These are phyloP conservation scores for Gibbula magus DNA, from an alignment of 2,888 invertebrate genomes.

Conservation along the genomic window DNA sequence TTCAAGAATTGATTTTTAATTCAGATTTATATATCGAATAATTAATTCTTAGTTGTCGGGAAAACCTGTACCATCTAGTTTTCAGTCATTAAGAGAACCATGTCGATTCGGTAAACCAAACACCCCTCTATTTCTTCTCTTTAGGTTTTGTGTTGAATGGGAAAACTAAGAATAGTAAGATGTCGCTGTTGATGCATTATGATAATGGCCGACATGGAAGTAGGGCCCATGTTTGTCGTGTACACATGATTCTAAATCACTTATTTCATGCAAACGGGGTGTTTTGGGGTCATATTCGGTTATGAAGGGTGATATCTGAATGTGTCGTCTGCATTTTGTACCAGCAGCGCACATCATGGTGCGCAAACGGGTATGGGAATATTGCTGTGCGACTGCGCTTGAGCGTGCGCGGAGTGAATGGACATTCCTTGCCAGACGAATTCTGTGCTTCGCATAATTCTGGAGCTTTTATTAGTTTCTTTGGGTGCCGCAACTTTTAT, in stretches of 20 bases:
- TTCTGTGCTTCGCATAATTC: no score
- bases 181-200: neutral
- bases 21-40: no score
- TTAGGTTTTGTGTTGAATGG: no score
- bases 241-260: neutral
- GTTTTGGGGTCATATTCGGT: neutral
- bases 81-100: no score
- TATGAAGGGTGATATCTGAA: neutral
- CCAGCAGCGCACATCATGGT: slow-evolving; percentile 49
- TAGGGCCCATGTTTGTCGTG: neutral
- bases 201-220: slow-evolving; percentile 8
- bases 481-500: no score
- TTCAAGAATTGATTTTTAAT: no score
- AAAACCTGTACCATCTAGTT: no score
- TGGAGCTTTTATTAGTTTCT: no score
- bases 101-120: no score
- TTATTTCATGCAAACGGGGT: neutral
- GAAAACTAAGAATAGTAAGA: no score
- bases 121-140: no score
- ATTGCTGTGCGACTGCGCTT: slow-evolving; percentile 89
- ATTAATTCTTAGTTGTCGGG: no score
- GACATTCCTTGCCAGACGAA: slow-evolving; percentile 9
- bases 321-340: slow-evolving; percentile 36
- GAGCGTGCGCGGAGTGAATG: slow-evolving; percentile 85
- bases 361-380: slow-evolving; percentile 36